Evolutionary conservation across 2,113 vertebrate species (phyloP).

Genomic region (Illadopsis cleaveri): DNA sequence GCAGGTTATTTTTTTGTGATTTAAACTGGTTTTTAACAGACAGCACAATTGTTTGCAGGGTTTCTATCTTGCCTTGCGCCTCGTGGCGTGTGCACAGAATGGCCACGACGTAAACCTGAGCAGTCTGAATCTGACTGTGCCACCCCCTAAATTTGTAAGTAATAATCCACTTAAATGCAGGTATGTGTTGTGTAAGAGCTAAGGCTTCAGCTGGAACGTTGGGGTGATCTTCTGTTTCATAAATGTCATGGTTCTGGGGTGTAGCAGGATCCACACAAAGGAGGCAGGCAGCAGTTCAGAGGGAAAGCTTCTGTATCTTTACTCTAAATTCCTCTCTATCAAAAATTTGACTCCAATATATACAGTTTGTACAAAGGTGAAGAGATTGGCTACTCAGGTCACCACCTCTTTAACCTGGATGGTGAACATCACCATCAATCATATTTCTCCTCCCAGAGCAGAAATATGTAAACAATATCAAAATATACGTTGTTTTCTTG

Average conservation of each 20-base stretch:
- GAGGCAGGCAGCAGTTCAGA: too few species aligned
- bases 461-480: too few species aligned
- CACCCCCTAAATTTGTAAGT: conserved; percentile 97
- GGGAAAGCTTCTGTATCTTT: too few species aligned
- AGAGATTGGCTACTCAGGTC: too few species aligned
- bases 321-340: too few species aligned
- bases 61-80: conserved; percentile 89
- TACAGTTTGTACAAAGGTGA: too few species aligned
- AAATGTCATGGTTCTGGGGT: neutral
- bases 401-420: too few species aligned
- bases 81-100: conserved; percentile 93
- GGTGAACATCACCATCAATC: too few species aligned
- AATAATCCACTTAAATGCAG: neutral
- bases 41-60: conserved; percentile 75
- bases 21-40: neutral
- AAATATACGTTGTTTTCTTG: too few species aligned
- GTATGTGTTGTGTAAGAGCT: neutral
- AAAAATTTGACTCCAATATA: too few species aligned
- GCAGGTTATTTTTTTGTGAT: neutral
- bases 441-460: too few species aligned
- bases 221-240: neutral
- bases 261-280: too few species aligned
- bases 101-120: conserved; percentile 88
- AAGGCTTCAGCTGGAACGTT: neutral
- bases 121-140: conserved; percentile 83